phyloP scores from a whole-genome alignment of 2,797 vertebrate species.

The Parotocinclus haroldoi region DNA sequence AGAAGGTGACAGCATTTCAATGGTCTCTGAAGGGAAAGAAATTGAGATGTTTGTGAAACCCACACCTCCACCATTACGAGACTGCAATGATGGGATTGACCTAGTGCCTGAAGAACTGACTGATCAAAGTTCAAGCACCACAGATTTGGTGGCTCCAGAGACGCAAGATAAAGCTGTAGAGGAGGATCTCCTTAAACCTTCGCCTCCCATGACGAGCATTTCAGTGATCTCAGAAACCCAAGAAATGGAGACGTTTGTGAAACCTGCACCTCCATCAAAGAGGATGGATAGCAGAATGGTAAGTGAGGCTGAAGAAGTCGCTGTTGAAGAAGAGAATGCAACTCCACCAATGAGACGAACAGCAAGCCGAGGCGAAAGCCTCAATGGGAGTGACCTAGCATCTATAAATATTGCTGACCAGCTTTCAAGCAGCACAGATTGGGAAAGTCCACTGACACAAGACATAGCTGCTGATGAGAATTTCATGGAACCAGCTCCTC shows the following conservation, averaged over 20 bases:
- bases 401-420: neutral
- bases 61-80: too few species aligned
- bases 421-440: neutral
- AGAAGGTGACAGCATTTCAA: constrained; percentile 8
- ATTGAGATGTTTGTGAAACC: neutral
- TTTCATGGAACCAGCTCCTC: constrained; percentile 3
- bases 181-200: neutral
- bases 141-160: too few species aligned
- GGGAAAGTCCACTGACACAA: constrained; percentile 1
- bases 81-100: too few species aligned
- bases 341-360: constrained; percentile 14
- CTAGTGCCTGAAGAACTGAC: too few species aligned
- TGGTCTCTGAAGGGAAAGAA: constrained; percentile 11
- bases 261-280: constrained; percentile 9
- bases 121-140: too few species aligned
- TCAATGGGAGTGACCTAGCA: neutral
- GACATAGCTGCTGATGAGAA: neutral
- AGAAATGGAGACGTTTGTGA: constrained; percentile 18
- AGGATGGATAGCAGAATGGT: constrained; percentile 2
- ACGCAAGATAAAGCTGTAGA: neutral
- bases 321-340: constrained; percentile 2
- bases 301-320: neutral
- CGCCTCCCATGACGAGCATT: constrained; percentile 3
- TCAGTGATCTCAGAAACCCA: neutral
- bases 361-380: constrained; percentile 2